Evolutionary conservation across 2,797 vertebrate species (phyloP).

Genomic region (Okamejei kenojei): DNA sequence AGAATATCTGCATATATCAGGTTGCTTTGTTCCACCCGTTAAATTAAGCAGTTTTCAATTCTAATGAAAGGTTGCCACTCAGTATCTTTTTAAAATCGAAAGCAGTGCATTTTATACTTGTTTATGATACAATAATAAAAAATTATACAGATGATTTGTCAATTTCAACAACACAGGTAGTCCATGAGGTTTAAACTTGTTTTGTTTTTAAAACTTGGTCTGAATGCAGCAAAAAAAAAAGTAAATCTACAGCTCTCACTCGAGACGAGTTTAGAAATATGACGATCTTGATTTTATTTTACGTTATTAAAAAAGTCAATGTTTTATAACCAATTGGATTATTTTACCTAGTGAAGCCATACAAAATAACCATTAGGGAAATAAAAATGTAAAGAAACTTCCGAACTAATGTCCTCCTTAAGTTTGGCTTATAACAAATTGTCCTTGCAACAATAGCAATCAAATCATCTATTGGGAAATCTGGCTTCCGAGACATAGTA

Average conservation of each 20-base stretch:
- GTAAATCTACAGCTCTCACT: background rate
- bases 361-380: background rate
- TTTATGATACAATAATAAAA: background rate
- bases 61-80: constrained; percentile 18
- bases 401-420: background rate
- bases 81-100: background rate
- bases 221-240: background rate
- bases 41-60: background rate
- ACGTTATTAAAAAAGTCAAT: background rate
- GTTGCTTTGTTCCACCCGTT: constrained; percentile 27
- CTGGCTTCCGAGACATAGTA: background rate
- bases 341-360: background rate
- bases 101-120: background rate
- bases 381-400: background rate
- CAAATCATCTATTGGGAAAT: background rate
- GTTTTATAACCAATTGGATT: background rate
- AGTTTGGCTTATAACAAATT: background rate
- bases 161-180: background rate
- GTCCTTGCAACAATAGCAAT: background rate
- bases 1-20: constrained; percentile 18
- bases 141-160: background rate
- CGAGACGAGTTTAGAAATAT: background rate
- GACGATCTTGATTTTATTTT: background rate
- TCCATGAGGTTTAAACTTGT: background rate
- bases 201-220: background rate